Base-by-base conservation (phyloP, 2,888 invertebrate species). In the Diploptera punctata region DNA sequence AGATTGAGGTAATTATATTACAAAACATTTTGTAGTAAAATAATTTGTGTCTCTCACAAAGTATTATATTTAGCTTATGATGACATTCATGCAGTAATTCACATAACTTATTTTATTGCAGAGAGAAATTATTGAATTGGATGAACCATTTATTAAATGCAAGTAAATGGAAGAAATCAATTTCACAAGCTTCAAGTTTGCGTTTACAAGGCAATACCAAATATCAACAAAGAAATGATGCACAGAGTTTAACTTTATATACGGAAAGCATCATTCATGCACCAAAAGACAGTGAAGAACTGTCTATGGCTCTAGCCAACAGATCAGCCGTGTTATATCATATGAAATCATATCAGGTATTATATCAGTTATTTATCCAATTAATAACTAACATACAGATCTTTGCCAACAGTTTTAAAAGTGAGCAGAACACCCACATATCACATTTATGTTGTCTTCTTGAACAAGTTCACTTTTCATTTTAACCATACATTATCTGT, bases 271-370 rank as follows among this genome's bases (percentile, higher is more conserved):
- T 91, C 10, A 79, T 86, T 69, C 87, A 85, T 79, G 90, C 91
- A 4, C 81, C 84, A 16, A 84, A 84, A 43, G 81, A 84, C 33
- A 86, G 86, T 57, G 82, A 86, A 13, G 87, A 88, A 81, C 88
- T 88, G 77, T 83, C 89, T 0, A 79, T 90, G 62, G 91, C 91
- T 0, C 81, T 90, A 68, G 91, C 90, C 0, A 92, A 92, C 78
- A 85, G 92, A 80, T 91, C 92, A 13, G 91, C 91, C 19, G 87
- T 89, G 9, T 83, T 90, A 57, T 84, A 89, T 77, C 85, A 87
- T 76, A 79, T 90, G 79, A 84, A 86, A 71, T 84, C 85, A 78
- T 91, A 85, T 81, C 79, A 89, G 84, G 91, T 90, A 81, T 78
- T 78, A n/a, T n/a, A n/a, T n/a, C n/a, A n/a, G n/a, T n/a, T n/a